Evolutionary conservation across 2,888 invertebrate species (phyloP).

Genomic region (Synergus umbraculus): DNA sequence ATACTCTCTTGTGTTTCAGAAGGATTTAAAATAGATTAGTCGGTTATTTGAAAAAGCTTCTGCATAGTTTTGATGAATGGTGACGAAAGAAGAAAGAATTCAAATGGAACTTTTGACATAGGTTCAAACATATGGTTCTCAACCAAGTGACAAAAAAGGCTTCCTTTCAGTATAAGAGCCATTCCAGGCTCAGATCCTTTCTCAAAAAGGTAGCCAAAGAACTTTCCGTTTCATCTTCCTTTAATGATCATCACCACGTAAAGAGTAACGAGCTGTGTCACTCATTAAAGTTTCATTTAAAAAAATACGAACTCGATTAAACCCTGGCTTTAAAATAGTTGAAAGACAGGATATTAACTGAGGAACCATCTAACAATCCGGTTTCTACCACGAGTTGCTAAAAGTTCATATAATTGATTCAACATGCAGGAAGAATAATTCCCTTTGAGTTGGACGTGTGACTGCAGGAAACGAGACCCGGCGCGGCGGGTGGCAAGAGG

Average conservation of each 20-base stretch:
- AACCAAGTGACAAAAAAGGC: conserved; percentile 1
- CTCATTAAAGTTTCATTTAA: background rate
- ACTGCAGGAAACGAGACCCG: conserved; percentile 39
- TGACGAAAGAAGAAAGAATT: conserved; percentile 13
- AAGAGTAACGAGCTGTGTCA: background rate
- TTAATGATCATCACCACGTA: background rate
- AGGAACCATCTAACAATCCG: background rate
- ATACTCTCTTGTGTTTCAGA: background rate
- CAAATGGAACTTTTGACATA: conserved; percentile 9
- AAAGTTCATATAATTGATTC: background rate
- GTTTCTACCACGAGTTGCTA: background rate
- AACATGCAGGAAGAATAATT: background rate
- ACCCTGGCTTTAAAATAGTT: background rate
- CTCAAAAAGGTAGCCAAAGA: background rate
- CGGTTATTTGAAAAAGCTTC: background rate
- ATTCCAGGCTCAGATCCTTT: background rate
- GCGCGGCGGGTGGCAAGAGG: background rate
- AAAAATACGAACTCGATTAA: background rate
- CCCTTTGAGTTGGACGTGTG: conserved; percentile 15
- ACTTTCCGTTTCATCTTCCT: background rate
- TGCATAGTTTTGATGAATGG: background rate
- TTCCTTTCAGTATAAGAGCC: background rate
- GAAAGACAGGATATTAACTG: background rate
- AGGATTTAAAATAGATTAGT: conserved; percentile 12
- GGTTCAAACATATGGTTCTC: conserved; percentile 10